Evolutionary conservation across 2,113 vertebrate genomes (phyloP).

Genomic region (Collichthys lucidus): DNA sequence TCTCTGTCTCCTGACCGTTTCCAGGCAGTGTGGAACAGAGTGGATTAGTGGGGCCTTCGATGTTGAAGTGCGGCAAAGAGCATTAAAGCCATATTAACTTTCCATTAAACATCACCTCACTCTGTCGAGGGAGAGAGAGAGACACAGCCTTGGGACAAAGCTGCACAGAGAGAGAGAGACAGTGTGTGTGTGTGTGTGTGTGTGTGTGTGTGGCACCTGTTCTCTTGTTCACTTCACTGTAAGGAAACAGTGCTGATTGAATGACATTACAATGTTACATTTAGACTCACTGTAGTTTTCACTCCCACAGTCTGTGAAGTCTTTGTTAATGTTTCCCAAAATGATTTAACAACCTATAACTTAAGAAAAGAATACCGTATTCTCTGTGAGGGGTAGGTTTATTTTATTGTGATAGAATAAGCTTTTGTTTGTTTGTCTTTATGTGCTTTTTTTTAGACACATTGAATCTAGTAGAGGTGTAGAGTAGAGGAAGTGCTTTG

Average conservation of each 20-base stretch:
- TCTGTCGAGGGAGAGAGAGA: slow-evolving; percentile 66
- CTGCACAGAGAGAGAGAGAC: slow-evolving; percentile 42
- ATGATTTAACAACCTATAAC: no score
- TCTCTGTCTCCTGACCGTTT: slow-evolving; percentile 47
- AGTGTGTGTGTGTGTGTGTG: slow-evolving; percentile 3
- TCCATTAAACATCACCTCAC: slow-evolving; percentile 82
- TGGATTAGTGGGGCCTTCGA: slow-evolving; percentile 77
- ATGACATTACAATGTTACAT: neutral
- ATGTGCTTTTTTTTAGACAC: no score
- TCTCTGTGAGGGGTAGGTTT: no score
- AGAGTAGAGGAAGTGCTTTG: no score
- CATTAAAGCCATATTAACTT: slow-evolving; percentile 86
- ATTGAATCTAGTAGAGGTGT: no score
- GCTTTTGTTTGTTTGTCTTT: no score
- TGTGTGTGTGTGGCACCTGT: slow-evolving; percentile 54
- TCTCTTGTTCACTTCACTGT: slow-evolving; percentile 32
- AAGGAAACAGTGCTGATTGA: neutral
- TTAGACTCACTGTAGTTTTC: slow-evolving; percentile 2
- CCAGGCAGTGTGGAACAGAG: slow-evolving; percentile 73
- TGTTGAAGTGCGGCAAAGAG: slow-evolving; percentile 75
- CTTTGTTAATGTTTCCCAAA: no score
- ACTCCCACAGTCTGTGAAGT: no score
- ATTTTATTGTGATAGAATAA: no score
- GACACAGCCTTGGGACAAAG: slow-evolving; percentile 66
- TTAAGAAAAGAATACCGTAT: no score